Evolutionary conservation across 2,113 vertebrate species (phyloP).

Genomic region (Corvus hawaiiensis): DNA sequence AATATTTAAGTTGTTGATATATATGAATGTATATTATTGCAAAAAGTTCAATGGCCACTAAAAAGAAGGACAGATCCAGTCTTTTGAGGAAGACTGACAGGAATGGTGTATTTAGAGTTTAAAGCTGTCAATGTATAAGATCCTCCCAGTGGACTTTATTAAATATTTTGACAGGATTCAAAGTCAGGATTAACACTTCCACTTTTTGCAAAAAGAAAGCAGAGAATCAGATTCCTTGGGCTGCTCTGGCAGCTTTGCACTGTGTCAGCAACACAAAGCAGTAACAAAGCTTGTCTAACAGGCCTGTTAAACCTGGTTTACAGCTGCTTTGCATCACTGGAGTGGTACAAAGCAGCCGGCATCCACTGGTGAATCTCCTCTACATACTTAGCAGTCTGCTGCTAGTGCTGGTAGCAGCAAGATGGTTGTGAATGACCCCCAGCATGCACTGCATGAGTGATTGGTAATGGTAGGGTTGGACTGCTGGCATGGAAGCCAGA

Average conservation of each 20-base stretch:
- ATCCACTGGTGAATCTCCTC: not conserved
- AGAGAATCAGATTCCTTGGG: not conserved
- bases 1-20: not conserved
- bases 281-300: not conserved
- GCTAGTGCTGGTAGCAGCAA: not conserved
- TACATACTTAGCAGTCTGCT: not conserved
- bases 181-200: not conserved
- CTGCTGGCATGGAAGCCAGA: not conserved
- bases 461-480: not conserved
- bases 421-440: not conserved
- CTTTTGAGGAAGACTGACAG: not conserved
- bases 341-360: not conserved
- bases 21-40: not conserved
- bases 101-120: not conserved
- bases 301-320: not conserved
- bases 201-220: not conserved
- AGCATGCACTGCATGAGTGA: not conserved
- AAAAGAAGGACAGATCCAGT: not conserved
- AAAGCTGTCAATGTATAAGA: not conserved
- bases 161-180: constrained; percentile 14
- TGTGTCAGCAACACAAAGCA: not conserved
- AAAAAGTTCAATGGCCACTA: not conserved
- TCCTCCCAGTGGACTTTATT: not conserved
- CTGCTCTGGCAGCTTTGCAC: not conserved
- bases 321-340: not conserved